These are phyloP conservation scores for Clivina fossor DNA, from an alignment of 2,888 invertebrate species.

Conservation along the genomic window DNA sequence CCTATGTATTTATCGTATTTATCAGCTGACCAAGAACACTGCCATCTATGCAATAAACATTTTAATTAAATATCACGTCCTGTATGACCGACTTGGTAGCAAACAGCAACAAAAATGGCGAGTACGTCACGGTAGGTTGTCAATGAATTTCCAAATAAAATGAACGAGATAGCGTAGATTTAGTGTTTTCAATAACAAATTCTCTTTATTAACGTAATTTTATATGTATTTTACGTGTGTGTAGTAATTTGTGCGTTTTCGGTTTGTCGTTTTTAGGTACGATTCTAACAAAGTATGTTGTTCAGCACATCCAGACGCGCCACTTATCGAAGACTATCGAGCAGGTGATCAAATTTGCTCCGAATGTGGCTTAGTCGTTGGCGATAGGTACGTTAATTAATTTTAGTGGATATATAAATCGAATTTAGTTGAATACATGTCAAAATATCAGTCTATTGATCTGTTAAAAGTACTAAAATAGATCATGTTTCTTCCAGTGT, in stretches of 20 bases:
- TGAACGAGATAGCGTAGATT: too few species aligned
- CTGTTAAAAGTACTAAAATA: too few species aligned
- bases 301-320: slow-evolving; percentile 92
- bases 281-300: slow-evolving; percentile 80
- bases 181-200: slow-evolving; percentile 7
- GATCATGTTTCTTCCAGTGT: too few species aligned
- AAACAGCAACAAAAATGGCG: slow-evolving; percentile 58
- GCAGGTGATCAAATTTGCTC: slow-evolving; percentile 99
- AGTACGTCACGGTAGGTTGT: slow-evolving; percentile 66
- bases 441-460: too few species aligned
- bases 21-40: too few species aligned
- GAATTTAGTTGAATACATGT: not conserved
- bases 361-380: slow-evolving; percentile 99
- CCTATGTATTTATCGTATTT: too few species aligned
- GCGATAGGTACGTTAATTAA: slow-evolving; percentile 80
- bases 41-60: slow-evolving; percentile 14
- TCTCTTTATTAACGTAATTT: not conserved
- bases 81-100: slow-evolving; percentile 10
- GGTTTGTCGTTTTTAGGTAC: slow-evolving; percentile 57
- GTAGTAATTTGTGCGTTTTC: not conserved
- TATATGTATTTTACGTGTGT: not conserved
- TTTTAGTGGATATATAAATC: slow-evolving; percentile 15
- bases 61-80: too few species aligned
- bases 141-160: too few species aligned
- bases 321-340: slow-evolving; percentile 96